Conservation (phyloP, 23 tunicate species). For the Ascidia mentula region DNA sequence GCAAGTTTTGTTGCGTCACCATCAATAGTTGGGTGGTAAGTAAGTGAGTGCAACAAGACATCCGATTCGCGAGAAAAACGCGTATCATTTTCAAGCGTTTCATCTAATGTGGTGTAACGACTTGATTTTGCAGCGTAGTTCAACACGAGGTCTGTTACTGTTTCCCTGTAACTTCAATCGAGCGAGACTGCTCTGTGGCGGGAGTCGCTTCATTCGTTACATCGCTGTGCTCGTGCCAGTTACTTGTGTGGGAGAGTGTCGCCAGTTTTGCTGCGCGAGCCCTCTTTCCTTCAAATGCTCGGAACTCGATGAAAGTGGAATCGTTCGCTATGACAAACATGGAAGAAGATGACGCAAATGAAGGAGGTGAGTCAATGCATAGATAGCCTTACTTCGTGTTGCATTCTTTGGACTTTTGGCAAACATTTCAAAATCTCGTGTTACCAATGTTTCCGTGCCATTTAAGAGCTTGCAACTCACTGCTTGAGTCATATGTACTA, state of each 20-base stretch:
- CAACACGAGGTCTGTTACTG: not conserved
- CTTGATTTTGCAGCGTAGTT: not conserved
- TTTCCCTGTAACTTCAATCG: constrained; percentile 10
- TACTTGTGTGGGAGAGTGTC: not conserved
- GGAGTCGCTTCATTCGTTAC: constrained; percentile 1
- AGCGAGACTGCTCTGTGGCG: not conserved
- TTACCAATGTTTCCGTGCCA: no score
- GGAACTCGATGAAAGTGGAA: constrained; percentile 10
- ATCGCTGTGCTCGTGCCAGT: not conserved
- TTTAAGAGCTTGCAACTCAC: no score
- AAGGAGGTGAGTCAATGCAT: constrained; percentile 54
- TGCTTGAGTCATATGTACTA: no score
- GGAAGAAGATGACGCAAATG: constrained; percentile 72
- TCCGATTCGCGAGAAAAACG: not conserved
- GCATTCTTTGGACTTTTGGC: no score
- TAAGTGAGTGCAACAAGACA: not conserved
- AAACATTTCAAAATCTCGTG: no score
- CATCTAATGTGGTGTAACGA: not conserved
- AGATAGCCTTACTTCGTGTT: no score
- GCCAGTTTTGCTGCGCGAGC: no score
- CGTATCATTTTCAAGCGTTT: not conserved
- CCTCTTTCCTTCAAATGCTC: not conserved
- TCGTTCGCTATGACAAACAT: constrained; percentile 80
- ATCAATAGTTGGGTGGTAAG: not conserved
- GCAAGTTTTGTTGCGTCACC: not conserved